Evolutionary conservation across 2,888 invertebrate genomes (phyloP).

Genomic region (Hirtodrosophila alboralis): DNA sequence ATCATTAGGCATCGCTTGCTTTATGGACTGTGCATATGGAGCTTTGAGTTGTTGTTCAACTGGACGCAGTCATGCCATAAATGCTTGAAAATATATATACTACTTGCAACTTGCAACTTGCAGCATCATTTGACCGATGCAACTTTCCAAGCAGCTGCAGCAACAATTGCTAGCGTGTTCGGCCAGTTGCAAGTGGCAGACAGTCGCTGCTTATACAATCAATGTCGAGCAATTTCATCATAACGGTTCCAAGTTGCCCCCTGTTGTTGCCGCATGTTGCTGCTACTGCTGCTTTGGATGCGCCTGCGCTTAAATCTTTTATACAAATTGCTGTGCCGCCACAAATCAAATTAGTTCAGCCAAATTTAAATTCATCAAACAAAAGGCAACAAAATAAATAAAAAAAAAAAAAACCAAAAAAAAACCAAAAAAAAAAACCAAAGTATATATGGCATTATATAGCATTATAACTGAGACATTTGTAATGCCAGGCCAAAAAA

Average conservation of each 20-base stretch:
- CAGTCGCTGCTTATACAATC: constrained; percentile 63
- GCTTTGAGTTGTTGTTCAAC: constrained; percentile 12
- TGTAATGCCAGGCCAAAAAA: constrained; percentile 43
- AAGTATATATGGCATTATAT: too few species aligned
- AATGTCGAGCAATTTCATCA: constrained; percentile 74
- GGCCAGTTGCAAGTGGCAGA: constrained; percentile 40
- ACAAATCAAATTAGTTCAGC: constrained; percentile 69
- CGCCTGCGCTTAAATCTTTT: constrained; percentile 2
- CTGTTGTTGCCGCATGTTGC: constrained; percentile 3
- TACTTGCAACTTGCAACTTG: constrained; percentile 31
- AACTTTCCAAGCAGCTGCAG: constrained; percentile 55
- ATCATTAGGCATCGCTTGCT: constrained; percentile 54
- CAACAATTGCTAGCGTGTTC: constrained; percentile 40
- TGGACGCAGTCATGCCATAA: constrained; percentile 64
- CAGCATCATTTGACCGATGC: constrained; percentile 71
- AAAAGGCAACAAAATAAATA: constrained; percentile 12
- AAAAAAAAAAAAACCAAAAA: constrained; percentile 7
- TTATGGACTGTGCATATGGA: constrained; percentile 46
- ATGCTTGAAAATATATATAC: constrained; percentile 51
- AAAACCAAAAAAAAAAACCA: constrained; percentile 2
- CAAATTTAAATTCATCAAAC: constrained; percentile 64
- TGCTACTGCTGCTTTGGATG: constrained; percentile 8
- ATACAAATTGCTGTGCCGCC: constrained; percentile 28
- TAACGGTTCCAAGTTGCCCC: constrained; percentile 58
- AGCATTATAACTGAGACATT: constrained; percentile 34